phyloP scores from a whole-genome alignment of 2,888 invertebrate genomes.

The Leucoma salicis region DNA sequence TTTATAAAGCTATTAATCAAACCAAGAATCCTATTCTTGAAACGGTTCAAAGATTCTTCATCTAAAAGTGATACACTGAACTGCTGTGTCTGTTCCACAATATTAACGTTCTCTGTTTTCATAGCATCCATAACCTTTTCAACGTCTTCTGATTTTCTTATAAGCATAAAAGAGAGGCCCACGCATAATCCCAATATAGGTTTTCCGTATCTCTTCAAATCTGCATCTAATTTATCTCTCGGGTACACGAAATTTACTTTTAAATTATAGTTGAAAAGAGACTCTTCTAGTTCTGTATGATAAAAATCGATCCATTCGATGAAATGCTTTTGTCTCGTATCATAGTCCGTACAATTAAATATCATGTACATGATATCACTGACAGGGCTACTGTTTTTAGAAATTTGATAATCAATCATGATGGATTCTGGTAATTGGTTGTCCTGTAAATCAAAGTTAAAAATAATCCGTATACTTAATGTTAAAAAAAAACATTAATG shows the following conservation, averaged over 20 bases:
- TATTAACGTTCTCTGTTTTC: conserved; percentile 1
- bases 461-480: too few relatives aligned
- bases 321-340: conserved; percentile 32
- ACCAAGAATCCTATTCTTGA: conserved; percentile 25
- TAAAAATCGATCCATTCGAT: conserved; percentile 39
- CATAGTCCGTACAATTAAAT: conserved; percentile 40
- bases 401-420: conserved; percentile 47
- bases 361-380: conserved; percentile 40
- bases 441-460: conserved; percentile 31
- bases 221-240: conserved; percentile 30
- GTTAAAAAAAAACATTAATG: too few relatives aligned
- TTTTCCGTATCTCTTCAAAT: conserved; percentile 33
- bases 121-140: conserved; percentile 18
- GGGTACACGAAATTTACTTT: conserved; percentile 31
- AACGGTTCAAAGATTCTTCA: conserved; percentile 10
- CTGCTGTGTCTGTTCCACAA: neutral
- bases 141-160: conserved; percentile 30
- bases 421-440: conserved; percentile 28
- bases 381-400: conserved; percentile 32
- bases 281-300: conserved; percentile 15
- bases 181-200: conserved; percentile 18
- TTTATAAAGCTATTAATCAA: conserved; percentile 32
- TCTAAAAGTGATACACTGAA: conserved; percentile 7
- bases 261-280: conserved; percentile 29
- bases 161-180: conserved; percentile 18